Percentiles rank a stretch among this genome's conserved stretches.
Conservation (phyloP, 2,888 invertebrate species). For the Drosophila borealis region DNA sequence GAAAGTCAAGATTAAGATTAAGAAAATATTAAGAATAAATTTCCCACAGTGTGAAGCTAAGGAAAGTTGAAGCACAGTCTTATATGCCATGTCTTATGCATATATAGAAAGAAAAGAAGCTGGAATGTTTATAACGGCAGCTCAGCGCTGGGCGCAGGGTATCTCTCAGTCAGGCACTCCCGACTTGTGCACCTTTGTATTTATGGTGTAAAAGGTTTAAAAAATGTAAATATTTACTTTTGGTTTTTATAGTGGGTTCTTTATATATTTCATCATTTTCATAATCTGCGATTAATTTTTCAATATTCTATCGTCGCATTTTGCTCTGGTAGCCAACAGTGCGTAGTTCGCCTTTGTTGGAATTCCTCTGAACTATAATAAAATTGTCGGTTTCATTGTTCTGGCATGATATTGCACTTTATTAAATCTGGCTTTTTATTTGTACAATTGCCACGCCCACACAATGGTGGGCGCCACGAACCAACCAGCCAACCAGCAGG, state of each 20-base stretch:
- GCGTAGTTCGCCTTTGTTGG: conserved; percentile 41
- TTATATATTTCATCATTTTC: conserved; percentile 7
- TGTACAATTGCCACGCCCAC: conserved; percentile 24
- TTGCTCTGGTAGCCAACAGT: conserved; percentile 1
- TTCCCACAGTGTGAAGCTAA: too few relatives aligned
- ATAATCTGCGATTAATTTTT: conserved; percentile 40
- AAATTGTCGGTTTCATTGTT: conserved; percentile 44
- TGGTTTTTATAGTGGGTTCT: not conserved
- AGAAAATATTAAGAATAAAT: too few relatives aligned
- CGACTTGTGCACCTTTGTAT: too few relatives aligned
- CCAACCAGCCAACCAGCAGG: conserved; percentile 23
- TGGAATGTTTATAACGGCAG: too few relatives aligned
- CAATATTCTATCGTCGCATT: conserved; percentile 14
- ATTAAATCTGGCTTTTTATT: conserved; percentile 63
- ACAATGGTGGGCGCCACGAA: conserved; percentile 7
- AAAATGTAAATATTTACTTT: conserved; percentile 5
- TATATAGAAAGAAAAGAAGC: too few relatives aligned
- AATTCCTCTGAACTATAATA: conserved; percentile 29
- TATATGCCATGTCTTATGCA: too few relatives aligned
- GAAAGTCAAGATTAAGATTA: too few relatives aligned
- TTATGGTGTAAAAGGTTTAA: not conserved
- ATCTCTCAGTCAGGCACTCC: too few relatives aligned
- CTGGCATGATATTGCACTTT: conserved; percentile 57
- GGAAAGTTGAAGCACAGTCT: too few relatives aligned
- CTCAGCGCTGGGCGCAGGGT: too few relatives aligned